phyloP scores from a whole-genome alignment of 2,888 invertebrate genomes.

The Crepidodera aurea region DNA sequence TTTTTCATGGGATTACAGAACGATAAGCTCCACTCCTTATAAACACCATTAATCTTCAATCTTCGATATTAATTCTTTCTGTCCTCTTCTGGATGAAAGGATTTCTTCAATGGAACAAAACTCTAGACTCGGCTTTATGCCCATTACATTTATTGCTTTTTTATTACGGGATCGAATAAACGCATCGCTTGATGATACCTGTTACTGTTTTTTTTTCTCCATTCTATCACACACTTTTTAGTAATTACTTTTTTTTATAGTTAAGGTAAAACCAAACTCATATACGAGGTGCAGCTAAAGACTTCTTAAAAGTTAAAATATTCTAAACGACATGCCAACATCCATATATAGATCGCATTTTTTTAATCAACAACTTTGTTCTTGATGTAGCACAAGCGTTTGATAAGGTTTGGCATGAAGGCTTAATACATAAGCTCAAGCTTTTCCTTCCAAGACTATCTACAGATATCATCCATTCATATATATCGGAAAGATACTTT shows the following conservation, averaged over 20 bases:
- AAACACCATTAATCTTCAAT: slow-evolving; percentile 27
- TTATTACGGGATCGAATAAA: slow-evolving; percentile 21
- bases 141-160: slow-evolving; percentile 36
- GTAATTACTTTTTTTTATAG: slow-evolving; percentile 4
- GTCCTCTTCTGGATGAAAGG: slow-evolving; percentile 28
- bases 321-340: too few species aligned
- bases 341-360: too few species aligned
- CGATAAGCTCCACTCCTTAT: slow-evolving; percentile 28
- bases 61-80: slow-evolving; percentile 30
- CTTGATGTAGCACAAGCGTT: too few species aligned
- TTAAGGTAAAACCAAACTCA: too few species aligned
- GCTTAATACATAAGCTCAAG: too few species aligned
- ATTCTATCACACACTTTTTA: slow-evolving; percentile 8
- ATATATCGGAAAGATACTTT: too few species aligned
- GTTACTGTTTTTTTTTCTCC: slow-evolving; percentile 3
- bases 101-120: slow-evolving; percentile 25
- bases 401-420: too few species aligned
- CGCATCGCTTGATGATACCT: slow-evolving; percentile 5
- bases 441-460: too few species aligned
- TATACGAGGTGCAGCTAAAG: too few species aligned
- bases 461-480: too few species aligned
- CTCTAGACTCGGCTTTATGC: slow-evolving; percentile 5
- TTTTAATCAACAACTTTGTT: too few species aligned
- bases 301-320: too few species aligned
- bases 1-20: slow-evolving; percentile 23